Evolutionary conservation across 2,888 invertebrate genomes (phyloP).

Genomic region (Megalurothrips usitatus): DNA sequence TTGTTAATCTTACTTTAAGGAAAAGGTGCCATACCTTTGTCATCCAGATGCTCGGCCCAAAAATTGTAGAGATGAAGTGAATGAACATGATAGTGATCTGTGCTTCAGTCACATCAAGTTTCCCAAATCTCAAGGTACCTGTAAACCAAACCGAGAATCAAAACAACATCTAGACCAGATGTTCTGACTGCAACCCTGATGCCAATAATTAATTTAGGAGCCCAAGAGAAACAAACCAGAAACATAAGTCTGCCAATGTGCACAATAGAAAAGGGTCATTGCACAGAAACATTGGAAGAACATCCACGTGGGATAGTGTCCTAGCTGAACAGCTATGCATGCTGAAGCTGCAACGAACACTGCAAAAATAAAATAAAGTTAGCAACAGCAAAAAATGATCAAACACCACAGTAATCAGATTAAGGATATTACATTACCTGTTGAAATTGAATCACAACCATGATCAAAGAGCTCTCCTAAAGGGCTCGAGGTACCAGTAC

Average conservation of each 20-base stretch:
- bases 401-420: not conserved
- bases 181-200: not conserved
- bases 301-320: conserved; percentile 88
- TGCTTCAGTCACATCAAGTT: conserved; percentile 96
- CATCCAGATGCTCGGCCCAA: conserved; percentile 86
- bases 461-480: conserved; percentile 98
- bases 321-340: conserved; percentile 88
- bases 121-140: conserved; percentile 81
- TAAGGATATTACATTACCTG: conserved; percentile 49
- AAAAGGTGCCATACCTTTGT: conserved; percentile 53
- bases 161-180: no score
- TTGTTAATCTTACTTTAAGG: not conserved
- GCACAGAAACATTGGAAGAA: conserved; percentile 94
- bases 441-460: conserved; percentile 97
- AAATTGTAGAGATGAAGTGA: conserved; percentile 77
- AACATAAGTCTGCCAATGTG: conserved; percentile 99
- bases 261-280: conserved; percentile 94
- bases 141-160: conserved; percentile 26
- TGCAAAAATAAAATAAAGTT: conserved; percentile 43
- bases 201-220: conserved; percentile 13
- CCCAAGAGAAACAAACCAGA: conserved; percentile 57
- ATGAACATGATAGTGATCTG: conserved; percentile 89
- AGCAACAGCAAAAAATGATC: not conserved
- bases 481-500: conserved; percentile 87
- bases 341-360: conserved; percentile 97